Evolutionary conservation across 64 coral and sea anemone species (phyloP), one percentile per base, ranked within the genome.

Genomic region (Pachyseris speciosa): DNA sequence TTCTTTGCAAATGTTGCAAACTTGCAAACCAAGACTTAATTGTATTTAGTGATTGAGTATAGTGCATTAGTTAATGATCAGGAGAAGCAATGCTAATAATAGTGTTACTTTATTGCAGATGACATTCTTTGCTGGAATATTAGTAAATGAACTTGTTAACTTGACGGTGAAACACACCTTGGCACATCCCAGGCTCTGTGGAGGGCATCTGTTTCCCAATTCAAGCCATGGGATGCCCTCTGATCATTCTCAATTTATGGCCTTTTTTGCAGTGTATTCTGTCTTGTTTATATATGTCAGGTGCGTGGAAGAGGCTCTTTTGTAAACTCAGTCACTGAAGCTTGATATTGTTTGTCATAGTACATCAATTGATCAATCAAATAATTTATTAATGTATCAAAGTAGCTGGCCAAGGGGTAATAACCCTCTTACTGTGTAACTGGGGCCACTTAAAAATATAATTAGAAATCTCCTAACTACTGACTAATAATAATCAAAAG

Each of bases 261-360:
- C 93, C 0, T 99, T 99, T 38, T 99, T 99, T 78, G 81, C 97
- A 41, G 73, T 92, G 15, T 99, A 99, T 91, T 88, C 88, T 67
- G 78, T 99, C 30, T 65, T 95, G 64, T 99, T 99, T 95, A 95
- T 99, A 85, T 95, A 99, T 93, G 86, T 91, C 51, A 95, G 97
- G 97, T 99, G 87, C 89, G 93, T 38, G 34, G 16, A 28, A 2
- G 10, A 30, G 1, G 24, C 32, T n/a, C n/a, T n/a, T n/a, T n/a
- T n/a, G n/a, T n/a, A n/a, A n/a, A n/a, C n/a, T n/a, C n/a, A n/a
- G n/a, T n/a, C n/a, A n/a, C n/a, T n/a, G n/a, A n/a, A n/a, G n/a
- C n/a, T n/a, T n/a, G n/a, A n/a, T n/a, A n/a, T n/a, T n/a, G n/a
- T n/a, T n/a, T n/a, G n/a, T n/a, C n/a, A n/a, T n/a, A n/a, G n/a